phyloP scores from a whole-genome alignment of 1,140 invertebrate genomes.

The Drosophila nigromelanica region DNA sequence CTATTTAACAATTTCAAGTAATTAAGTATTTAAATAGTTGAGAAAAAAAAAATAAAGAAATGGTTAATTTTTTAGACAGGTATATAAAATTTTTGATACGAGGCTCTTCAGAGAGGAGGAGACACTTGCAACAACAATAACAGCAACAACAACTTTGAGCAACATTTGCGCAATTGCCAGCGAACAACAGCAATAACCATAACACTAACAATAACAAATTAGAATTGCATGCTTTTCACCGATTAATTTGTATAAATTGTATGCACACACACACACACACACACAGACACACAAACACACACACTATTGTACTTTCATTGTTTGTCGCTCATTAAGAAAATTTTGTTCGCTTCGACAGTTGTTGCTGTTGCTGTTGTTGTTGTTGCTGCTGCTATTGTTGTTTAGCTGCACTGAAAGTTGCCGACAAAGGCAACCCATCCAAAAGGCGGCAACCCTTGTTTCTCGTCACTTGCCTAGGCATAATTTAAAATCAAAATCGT shows the following conservation, averaged over 20 bases:
- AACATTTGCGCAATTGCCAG: constrained; percentile 27
- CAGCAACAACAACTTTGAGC: not conserved
- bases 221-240: constrained; percentile 63
- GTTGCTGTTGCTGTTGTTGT: constrained; percentile 10
- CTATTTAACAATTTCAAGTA: no score
- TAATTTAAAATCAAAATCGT: constrained; percentile 66
- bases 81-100: no score
- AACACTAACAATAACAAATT: constrained; percentile 70
- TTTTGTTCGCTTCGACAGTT: constrained; percentile 69
- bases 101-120: no score
- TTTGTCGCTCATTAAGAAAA: constrained; percentile 77
- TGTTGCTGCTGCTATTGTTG: constrained; percentile 11
- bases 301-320: constrained; percentile 45
- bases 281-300: constrained; percentile 26
- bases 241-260: constrained; percentile 63
- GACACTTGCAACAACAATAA: no score
- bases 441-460: constrained; percentile 20
- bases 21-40: no score
- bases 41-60: no score
- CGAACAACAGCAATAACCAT: constrained; percentile 56
- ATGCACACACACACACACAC: constrained; percentile 1
- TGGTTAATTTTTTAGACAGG: not conserved
- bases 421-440: constrained; percentile 61
- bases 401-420: constrained; percentile 17
- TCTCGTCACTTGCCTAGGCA: constrained; percentile 41